Evolutionary conservation across 1,140 invertebrate species (phyloP).

Genomic region (Calosoma granatense): DNA sequence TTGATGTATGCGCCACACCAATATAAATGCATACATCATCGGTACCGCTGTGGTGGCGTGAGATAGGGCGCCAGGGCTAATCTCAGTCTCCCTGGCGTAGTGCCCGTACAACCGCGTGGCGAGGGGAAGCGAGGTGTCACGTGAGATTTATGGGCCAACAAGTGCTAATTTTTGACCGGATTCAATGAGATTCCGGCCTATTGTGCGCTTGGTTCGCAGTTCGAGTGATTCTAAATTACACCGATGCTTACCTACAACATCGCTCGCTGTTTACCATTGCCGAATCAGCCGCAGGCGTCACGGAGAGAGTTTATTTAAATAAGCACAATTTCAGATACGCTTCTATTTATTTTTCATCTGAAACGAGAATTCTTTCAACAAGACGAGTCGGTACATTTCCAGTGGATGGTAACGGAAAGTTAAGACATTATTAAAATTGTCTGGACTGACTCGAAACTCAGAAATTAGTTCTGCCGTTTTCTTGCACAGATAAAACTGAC

Average conservation of each 20-base stretch:
- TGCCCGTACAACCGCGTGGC: slow-evolving; percentile 4
- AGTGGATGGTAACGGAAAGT: neutral
- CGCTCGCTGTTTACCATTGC: neutral
- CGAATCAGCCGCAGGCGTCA: neutral
- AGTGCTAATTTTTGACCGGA: slow-evolving; percentile 1
- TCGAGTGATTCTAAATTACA: neutral
- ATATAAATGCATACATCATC: slow-evolving; percentile 19
- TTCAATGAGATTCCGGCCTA: neutral
- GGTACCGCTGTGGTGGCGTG: slow-evolving; percentile 3
- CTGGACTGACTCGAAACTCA: neutral
- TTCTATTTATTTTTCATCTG: neutral
- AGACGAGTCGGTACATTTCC: neutral
- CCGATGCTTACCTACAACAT: neutral
- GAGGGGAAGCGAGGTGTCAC: neutral
- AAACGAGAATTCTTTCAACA: neutral
- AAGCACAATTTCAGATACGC: neutral
- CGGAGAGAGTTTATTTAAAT: neutral
- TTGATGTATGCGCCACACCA: slow-evolving; percentile 16
- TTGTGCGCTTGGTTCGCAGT: neutral
- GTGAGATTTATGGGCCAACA: neutral
- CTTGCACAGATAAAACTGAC: neutral
- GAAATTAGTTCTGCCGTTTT: neutral
- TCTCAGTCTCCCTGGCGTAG: slow-evolving; percentile 11
- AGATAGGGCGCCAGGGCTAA: slow-evolving; percentile 10
- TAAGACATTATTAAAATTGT: neutral